Percentiles rank a stretch among this genome's conserved stretches.
phyloP scores from a whole-genome alignment of 2,888 invertebrate species.

The Hirtodrosophila trivittata region DNA sequence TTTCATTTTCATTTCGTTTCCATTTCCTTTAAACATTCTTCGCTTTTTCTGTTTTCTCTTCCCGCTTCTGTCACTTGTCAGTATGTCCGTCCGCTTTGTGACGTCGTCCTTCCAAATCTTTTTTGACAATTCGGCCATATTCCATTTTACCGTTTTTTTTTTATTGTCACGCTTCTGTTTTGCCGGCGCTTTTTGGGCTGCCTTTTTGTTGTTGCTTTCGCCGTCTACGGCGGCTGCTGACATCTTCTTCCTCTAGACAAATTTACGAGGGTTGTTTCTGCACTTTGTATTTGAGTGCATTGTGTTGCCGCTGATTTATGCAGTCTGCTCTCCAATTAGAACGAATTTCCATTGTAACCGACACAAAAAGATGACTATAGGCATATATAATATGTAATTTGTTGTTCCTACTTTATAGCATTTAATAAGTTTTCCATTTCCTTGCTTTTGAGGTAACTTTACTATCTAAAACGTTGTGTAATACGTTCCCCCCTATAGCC shows the following conservation, averaged over 20 bases:
- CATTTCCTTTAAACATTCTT: conserved; percentile 25
- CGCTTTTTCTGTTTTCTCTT: conserved; percentile 23
- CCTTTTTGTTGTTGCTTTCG: conserved; percentile 4
- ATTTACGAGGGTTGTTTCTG: conserved; percentile 60
- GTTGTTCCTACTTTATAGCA: too few species aligned
- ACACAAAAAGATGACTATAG: too few species aligned
- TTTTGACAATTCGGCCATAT: conserved; percentile 61
- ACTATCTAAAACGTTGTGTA: too few species aligned
- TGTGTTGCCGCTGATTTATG: conserved; percentile 28
- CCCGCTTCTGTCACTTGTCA: conserved; percentile 21
- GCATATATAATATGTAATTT: too few species aligned
- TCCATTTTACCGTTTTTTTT: conserved; percentile 27
- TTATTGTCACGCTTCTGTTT: conserved; percentile 21
- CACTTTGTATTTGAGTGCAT: conserved; percentile 20
- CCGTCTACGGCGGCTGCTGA: neutral
- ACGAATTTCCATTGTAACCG: conserved; percentile 18
- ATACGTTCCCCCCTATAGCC: too few species aligned
- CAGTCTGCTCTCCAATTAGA: conserved; percentile 37
- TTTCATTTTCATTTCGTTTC: conserved; percentile 48
- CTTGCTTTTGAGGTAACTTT: too few species aligned
- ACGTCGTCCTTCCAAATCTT: conserved; percentile 27
- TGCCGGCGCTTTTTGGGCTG: conserved; percentile 72
- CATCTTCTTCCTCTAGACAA: conserved; percentile 13
- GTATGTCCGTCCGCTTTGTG: conserved; percentile 20
- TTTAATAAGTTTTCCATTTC: too few species aligned